Base-by-base conservation (phyloP, 2,113 vertebrate species). In the Lasiurus borealis region DNA sequence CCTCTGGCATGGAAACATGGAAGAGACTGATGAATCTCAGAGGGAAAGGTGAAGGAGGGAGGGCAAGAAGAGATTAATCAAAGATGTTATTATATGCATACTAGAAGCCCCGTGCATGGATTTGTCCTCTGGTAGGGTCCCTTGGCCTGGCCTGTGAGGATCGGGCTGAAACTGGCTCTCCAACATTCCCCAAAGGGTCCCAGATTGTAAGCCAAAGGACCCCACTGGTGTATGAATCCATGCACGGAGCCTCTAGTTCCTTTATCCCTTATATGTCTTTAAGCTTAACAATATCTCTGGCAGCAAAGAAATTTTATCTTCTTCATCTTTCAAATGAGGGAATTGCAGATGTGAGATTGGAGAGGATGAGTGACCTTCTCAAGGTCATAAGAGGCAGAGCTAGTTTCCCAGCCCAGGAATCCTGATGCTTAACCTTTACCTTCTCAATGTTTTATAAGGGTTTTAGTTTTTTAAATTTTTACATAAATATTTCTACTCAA, bases 271-370 rank as follows among this genome's bases (percentile, higher is more conserved):
- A 23, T 15, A n/a, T 80, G 12, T 91, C 66, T 68, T 85, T 80
- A 94, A 92, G 46, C 8, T 91, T 93, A 8, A 10, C 27, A 83
- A 7, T 10, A 46, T 93, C 23, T 82, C 25, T 81, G 25, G 29
- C 44, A 86, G 13, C 85, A 77, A 87, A 6, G 34, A 72, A 91
- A 44, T 84, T 84, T 88, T 57, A 59, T 73, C 48, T 78, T 81
- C 21, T 9, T 9, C 34, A 13, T 75, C 86, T 92, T 91, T 44
- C 11, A 85, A 76, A 76, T 46, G 36, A 91, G 21, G 18, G 83
- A 71, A 76, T 1, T 62, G 36, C 9, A 6, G 13, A 50, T 31
- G 8, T 23, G 14, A 23, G 34, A 25, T 46, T 81, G 23, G 34
- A 34, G 8, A n/a, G 68, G n/a, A 73, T 64, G 10, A 62, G 3